These are phyloP conservation scores for Eilema depressum DNA, from an alignment of 2,888 invertebrate species.

Conservation along the genomic window DNA sequence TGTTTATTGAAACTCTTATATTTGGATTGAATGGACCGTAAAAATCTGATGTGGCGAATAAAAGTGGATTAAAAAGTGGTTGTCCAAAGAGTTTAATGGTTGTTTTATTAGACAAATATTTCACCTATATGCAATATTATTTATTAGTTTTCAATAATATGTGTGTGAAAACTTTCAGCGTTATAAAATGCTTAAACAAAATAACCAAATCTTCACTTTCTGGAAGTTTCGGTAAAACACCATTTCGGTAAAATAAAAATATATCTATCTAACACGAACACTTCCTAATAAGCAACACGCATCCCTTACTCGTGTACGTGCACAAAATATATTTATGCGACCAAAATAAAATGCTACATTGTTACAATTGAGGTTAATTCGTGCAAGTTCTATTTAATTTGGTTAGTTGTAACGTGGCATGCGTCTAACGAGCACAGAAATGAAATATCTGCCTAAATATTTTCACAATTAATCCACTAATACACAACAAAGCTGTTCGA, in stretches of 20 bases:
- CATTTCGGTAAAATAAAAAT: conserved; percentile 41
- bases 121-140: neutral
- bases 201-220: conserved; percentile 26
- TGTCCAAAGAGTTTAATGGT: neutral
- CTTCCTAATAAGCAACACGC: conserved; percentile 54
- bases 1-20: conserved; percentile 23
- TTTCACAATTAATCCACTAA: conserved; percentile 1
- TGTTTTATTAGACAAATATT: neutral
- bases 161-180: neutral
- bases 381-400: conserved; percentile 22
- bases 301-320: conserved; percentile 45
- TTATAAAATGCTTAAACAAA: neutral
- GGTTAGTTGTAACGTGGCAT: conserved; percentile 14
- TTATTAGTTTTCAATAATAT: neutral
- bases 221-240: conserved; percentile 36
- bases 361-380: conserved; percentile 16
- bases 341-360: conserved; percentile 42
- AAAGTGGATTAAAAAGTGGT: neutral
- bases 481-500: neutral
- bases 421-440: conserved; percentile 20
- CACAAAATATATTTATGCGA: conserved; percentile 48
- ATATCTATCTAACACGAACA: conserved; percentile 35
- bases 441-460: conserved; percentile 26
- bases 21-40: conserved; percentile 18
- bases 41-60: conserved; percentile 7